Evolutionary conservation across 2,888 invertebrate genomes (phyloP).

Genomic region (Drosophila putrida): DNA sequence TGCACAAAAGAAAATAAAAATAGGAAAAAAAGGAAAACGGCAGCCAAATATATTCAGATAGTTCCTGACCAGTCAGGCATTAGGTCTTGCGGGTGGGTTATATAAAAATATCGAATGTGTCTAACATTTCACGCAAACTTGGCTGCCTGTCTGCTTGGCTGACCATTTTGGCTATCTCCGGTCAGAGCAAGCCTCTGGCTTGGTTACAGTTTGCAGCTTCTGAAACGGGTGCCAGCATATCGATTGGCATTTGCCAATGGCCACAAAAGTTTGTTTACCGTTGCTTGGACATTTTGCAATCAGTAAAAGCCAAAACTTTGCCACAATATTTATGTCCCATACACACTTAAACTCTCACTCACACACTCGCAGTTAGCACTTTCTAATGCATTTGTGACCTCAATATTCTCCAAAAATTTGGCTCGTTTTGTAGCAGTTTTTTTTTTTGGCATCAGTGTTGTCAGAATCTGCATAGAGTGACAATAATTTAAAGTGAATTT

Average conservation of each 20-base stretch:
- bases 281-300: conserved; percentile 56
- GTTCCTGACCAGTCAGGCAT: conserved; percentile 6
- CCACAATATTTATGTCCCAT: conserved; percentile 60
- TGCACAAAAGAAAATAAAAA: conserved; percentile 42
- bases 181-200: conserved; percentile 10
- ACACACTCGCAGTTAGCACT: conserved; percentile 53
- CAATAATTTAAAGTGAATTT: conserved; percentile 23
- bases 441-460: conserved; percentile 34
- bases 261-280: conserved; percentile 72
- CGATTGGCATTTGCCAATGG: conserved; percentile 60
- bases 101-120: conserved; percentile 43
- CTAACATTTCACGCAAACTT: conserved; percentile 43
- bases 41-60: conserved; percentile 4
- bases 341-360: conserved; percentile 21
- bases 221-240: conserved; percentile 39
- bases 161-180: conserved; percentile 63
- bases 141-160: conserved; percentile 47
- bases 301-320: conserved; percentile 55
- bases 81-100: conserved; percentile 16
- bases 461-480: conserved; percentile 43
- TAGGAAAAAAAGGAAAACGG: not conserved
- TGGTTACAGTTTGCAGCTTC: too few species aligned
- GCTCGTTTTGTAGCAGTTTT: conserved; percentile 38
- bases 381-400: conserved; percentile 72
- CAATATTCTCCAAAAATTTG: conserved; percentile 52